Conservation (phyloP, 2,797 vertebrate genomes). For the Prunella strophiata region DNA sequence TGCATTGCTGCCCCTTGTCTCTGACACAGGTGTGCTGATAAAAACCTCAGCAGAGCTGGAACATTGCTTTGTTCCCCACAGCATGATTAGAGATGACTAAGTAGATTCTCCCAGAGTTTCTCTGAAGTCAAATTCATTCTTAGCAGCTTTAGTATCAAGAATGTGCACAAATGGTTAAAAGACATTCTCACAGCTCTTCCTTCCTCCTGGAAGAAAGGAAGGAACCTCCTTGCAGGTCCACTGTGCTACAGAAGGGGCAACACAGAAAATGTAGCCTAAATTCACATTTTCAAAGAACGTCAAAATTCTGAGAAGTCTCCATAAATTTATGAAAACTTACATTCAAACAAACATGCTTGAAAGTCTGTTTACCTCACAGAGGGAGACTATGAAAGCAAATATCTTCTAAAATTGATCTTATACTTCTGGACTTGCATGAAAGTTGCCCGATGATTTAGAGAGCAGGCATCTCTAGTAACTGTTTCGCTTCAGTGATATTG, state of each 20-base stretch:
- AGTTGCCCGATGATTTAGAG: background rate
- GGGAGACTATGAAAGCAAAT: background rate
- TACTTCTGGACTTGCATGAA: background rate
- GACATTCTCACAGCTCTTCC: background rate
- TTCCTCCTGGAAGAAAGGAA: too few relatives aligned
- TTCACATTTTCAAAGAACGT: background rate
- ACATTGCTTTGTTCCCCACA: background rate
- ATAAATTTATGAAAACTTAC: background rate
- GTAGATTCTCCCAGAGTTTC: background rate
- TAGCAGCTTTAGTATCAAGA: background rate
- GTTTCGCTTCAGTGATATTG: background rate
- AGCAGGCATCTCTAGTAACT: background rate
- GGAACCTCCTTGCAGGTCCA: background rate
- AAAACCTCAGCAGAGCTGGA: background rate
- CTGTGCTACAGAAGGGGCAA: background rate
- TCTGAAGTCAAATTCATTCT: background rate
- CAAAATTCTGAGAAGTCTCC: background rate
- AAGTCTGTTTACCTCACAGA: background rate
- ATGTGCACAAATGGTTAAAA: background rate
- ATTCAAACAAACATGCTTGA: background rate
- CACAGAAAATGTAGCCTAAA: background rate
- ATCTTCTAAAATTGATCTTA: background rate
- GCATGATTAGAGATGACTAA: background rate
- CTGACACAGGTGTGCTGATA: background rate
- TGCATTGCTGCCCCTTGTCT: background rate